Conservation (phyloP, 2,888 invertebrate genomes). For the Eugnorisma glareosa region DNA sequence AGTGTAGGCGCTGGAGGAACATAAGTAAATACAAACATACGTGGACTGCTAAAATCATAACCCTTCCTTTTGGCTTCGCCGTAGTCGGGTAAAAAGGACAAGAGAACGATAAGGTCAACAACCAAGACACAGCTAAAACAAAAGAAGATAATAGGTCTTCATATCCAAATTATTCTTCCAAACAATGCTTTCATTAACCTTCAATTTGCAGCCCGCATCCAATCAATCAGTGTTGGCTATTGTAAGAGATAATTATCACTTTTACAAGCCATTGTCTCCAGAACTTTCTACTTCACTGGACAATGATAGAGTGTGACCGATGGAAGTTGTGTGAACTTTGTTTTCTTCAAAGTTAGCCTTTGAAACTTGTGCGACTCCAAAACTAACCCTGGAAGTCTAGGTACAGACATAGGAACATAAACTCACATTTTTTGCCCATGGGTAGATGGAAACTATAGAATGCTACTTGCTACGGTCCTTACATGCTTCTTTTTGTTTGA, state of each 20-base stretch:
- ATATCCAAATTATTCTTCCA: slow-evolving; percentile 40
- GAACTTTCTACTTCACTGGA: slow-evolving; percentile 63
- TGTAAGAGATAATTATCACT: slow-evolving; percentile 59
- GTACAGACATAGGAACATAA: background rate
- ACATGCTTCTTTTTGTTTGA: background rate
- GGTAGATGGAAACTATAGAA: background rate
- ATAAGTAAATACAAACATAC: no score
- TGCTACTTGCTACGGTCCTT: background rate
- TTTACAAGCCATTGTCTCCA: slow-evolving; percentile 61
- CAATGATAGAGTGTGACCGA: slow-evolving; percentile 55
- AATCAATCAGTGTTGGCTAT: slow-evolving; percentile 60
- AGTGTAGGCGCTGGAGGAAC: no score
- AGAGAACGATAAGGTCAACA: background rate
- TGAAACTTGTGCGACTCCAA: background rate
- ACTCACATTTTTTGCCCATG: background rate
- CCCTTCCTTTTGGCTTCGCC: no score
- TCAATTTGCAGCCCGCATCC: slow-evolving; percentile 34
- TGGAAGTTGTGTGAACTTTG: slow-evolving; percentile 44
- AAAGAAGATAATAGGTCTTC: slow-evolving; percentile 13
- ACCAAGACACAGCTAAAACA: slow-evolving; percentile 12
- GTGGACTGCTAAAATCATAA: no score
- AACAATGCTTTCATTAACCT: slow-evolving; percentile 60
- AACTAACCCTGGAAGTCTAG: background rate
- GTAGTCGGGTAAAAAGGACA: no score
- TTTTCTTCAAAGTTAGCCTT: slow-evolving; percentile 29